Percentiles rank a stretch among this genome's conserved stretches.
phyloP scores from a whole-genome alignment of 2,113 vertebrate species.

The Caranx ignobilis region DNA sequence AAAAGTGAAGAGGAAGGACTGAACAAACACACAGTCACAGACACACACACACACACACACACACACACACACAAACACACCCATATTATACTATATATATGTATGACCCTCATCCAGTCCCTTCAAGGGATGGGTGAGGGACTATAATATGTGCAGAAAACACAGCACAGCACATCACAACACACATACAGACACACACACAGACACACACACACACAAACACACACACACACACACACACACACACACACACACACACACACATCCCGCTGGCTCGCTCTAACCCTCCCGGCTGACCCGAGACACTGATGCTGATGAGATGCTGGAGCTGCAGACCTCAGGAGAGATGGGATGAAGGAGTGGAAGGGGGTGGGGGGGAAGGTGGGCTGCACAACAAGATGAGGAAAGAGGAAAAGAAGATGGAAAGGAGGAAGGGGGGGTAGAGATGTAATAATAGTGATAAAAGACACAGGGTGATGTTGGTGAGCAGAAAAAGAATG shows the following conservation, averaged over 20 bases:
- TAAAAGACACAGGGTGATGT: conserved; percentile 31
- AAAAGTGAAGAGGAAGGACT: conserved; percentile 7
- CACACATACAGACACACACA: background rate
- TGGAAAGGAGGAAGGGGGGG: conserved; percentile 15
- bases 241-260: conserved; percentile 18
- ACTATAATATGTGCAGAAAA: conserved; percentile 17
- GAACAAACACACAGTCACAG: background rate
- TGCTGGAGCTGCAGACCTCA: conserved; percentile 63
- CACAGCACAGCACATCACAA: background rate
- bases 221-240: conserved; percentile 36
- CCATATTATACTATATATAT: no score
- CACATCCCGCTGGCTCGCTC: background rate
- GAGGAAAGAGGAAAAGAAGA: conserved; percentile 55
- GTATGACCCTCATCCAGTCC: no score
- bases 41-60: background rate
- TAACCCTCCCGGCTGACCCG: conserved; percentile 61
- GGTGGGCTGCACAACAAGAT: conserved; percentile 35
- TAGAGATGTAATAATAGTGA: conserved; percentile 43
- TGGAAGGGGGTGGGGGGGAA: conserved; percentile 20
- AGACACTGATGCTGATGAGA: conserved; percentile 78
- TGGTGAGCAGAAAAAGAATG: background rate
- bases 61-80: conserved; percentile 25
- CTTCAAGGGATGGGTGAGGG: background rate
- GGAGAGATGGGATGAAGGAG: conserved; percentile 66
- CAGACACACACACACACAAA: conserved; percentile 22